phyloP scores from a whole-genome alignment of 2,797 vertebrate species.

The Coilia nasus region DNA sequence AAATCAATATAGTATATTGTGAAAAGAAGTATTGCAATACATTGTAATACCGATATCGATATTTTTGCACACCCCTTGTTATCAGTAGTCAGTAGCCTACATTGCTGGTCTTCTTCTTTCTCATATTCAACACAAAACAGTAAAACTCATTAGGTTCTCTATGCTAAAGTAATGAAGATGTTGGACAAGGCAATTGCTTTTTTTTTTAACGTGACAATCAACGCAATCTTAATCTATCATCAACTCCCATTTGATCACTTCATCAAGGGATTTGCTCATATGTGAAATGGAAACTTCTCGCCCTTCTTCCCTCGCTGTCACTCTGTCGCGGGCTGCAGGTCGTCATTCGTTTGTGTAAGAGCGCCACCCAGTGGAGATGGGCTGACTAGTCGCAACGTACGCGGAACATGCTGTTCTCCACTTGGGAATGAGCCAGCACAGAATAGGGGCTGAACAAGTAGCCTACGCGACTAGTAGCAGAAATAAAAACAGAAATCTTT shows the following conservation, averaged over 20 bases:
- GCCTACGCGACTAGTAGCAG: no score
- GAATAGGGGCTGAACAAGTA: no score
- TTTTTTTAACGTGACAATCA: background rate
- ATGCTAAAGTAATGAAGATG: background rate
- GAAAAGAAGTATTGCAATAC: no score
- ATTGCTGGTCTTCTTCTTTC: no score
- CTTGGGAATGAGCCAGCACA: background rate
- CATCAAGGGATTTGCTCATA: background rate
- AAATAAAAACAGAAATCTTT: no score
- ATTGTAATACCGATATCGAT: no score
- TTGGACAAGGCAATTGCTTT: background rate
- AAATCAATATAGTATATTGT: no score
- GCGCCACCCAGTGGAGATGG: conserved; percentile 46
- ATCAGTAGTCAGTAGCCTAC: no score
- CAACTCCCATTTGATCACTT: background rate
- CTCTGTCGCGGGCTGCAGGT: background rate
- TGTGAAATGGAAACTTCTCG: background rate
- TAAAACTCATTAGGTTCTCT: no score
- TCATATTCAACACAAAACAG: no score
- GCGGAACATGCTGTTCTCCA: background rate
- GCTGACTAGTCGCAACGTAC: background rate
- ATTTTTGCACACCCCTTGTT: no score
- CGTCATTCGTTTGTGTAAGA: conserved; percentile 26
- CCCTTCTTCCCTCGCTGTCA: background rate
- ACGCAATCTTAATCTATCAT: conserved; percentile 3